Evolutionary conservation across 2,113 vertebrate species (phyloP), one percentile per base, ranked within the genome.

Genomic region (Nothoprocta perdicaria): DNA sequence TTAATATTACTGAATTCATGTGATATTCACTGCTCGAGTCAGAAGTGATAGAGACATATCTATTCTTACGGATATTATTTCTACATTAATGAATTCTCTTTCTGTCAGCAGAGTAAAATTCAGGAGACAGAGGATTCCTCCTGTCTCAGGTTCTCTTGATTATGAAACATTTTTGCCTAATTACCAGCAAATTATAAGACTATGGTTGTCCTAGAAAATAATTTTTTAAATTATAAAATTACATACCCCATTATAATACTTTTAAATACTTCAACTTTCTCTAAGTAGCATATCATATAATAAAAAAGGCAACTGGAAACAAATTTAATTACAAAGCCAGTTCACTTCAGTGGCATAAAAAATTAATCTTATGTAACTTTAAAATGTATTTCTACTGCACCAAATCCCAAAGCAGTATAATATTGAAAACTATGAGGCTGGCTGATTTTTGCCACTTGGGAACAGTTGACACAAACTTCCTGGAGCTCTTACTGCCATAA

Each of bases 321-420:
- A 40, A 80, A 93, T 63, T 95, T 89, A 94, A 95, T 94, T 97
- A 90, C 82, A 94, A 95, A 96, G 69, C 71, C 12, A 90, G 91
- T 84, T 79, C 31, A 2, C 76, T 96, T 95, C 80, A 88, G 12
- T 68, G 22, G 53, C 58, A 91, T 89, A 84, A 95, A 97, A 95
- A 94, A 93, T 89, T 94, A 82, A 92, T 91, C 78, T 94, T 93
- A 84, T 71, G 40, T 94, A 94, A 92, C 33, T 95, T 95, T 88
- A 55, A 97, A 96, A 85, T 89, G 17, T 88, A 40, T 12, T 7
- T 75, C 45, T 95, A 22, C 65, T 95, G 65, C 46, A n/a, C 68
- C 75, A 71, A 78, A 72, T 84, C 96, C 88, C 81, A 85, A 68
- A 84, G 73, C 53, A 89, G 11, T 43, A 6, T 29, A 50, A 40